A percentile compares a stretch with the other conserved stretches of the same genome.
Conservation (phyloP, 2,113 vertebrate species). For the Mastomys coucha region DNA sequence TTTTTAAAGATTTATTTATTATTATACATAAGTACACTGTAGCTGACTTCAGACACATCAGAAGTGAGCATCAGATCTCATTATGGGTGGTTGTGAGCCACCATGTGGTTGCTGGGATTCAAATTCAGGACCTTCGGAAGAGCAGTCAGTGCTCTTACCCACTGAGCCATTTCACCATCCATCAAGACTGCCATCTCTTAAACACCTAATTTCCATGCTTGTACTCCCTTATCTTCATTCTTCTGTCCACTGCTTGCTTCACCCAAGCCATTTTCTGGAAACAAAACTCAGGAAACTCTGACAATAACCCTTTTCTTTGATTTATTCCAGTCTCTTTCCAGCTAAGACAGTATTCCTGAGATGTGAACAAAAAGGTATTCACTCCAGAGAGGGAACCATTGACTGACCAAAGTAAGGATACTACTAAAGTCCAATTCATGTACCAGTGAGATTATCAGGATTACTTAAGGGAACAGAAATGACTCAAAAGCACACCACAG, state of each 20-base stretch:
- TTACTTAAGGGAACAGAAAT: background rate
- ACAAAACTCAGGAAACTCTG: background rate
- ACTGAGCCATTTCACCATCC: too few relatives aligned
- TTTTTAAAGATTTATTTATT: too few relatives aligned
- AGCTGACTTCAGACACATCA: too few relatives aligned
- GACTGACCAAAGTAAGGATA: background rate
- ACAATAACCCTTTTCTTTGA: background rate
- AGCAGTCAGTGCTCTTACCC: too few relatives aligned
- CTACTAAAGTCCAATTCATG: background rate
- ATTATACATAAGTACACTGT: too few relatives aligned
- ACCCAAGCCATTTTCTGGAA: background rate
- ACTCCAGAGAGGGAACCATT: background rate
- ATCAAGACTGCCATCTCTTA: background rate
- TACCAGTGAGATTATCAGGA: background rate
- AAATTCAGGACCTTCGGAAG: too few relatives aligned
- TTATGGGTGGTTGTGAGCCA: too few relatives aligned
- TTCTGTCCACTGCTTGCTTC: background rate
- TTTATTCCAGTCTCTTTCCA: background rate
- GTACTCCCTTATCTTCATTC: background rate
- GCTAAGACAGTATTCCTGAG: background rate
- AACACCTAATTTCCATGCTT: background rate
- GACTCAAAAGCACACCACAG: background rate
- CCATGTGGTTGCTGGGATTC: too few relatives aligned
- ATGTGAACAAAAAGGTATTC: background rate
- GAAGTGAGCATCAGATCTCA: too few relatives aligned